Evolutionary conservation across 2,797 vertebrate genomes (phyloP), one percentile per base, ranked within the genome.

Genomic region (Perodicticus potto): DNA sequence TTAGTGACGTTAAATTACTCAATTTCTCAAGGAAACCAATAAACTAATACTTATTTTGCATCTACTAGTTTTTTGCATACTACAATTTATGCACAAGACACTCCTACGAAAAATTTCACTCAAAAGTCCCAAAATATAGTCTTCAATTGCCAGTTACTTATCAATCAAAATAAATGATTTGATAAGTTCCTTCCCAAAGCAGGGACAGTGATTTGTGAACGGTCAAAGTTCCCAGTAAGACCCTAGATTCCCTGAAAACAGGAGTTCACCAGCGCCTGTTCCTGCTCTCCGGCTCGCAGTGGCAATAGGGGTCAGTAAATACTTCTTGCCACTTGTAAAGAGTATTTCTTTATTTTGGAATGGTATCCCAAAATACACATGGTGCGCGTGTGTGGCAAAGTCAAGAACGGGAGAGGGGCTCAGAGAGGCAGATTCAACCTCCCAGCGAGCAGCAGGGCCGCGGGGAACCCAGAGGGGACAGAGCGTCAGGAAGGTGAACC

Each of bases 281-380:
- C 53, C 82, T 29, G 65, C 29, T 23, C 49, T 55, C 53, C 57
- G 14, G 49, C 23, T 7, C 32, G 43, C 27, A 76, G 32, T 61
- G 4, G 8, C n/a, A 43, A 25, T 55, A 10, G 27, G 32, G 77
- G 37, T 40, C 16, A 32, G 67, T 23, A 0, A 53, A 25, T 70
- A 7, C 27, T 22, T 32, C 37, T 55, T 27, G 1, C 16, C 80
- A 2, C 45, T 32, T 17, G 23, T 0, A 27, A n/a, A n/a, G n/a
- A 55, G 70, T 69, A 20, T 55, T 17, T 55, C 82, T 94, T 92
- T 53, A 89, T 88, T 91, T 91, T 91, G 92, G 76, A 86, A 61
- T 13, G 83, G 34, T 40, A 23, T 29, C 27, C 27, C 5, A 40
- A 40, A 40, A 40, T 40, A 40, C 40, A 40, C 40, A n/a, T n/a